Evolutionary conservation across 2,113 vertebrate species (phyloP), one percentile per base, ranked within the genome.

Genomic region (Blennius ocellaris): DNA sequence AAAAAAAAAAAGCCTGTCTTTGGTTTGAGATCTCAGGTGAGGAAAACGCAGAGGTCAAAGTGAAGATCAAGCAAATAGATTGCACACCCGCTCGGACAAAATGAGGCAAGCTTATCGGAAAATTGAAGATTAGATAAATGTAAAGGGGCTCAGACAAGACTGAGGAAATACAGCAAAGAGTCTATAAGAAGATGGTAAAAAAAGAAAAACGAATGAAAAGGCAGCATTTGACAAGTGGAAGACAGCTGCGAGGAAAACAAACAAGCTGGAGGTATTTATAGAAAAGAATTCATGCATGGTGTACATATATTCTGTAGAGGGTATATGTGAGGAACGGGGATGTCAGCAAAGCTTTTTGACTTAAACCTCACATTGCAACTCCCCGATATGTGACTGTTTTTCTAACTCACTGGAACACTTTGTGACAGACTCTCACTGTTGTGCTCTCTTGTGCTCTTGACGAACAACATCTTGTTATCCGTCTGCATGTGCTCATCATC

Each of bases 241-340:
- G 15, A 72, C 30, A 36, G 41, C 55, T 30, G 12, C 39, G 58
- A 50, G 36, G 64, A 38, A 61, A 36, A 11, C 49, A 68, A 78
- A 21, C 11, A 74, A 43, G 17, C 44, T 5, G 55, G 60, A 61
- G 52, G 2, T 73, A 65, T 67, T 59, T 54, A 65, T 54, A 37
- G 52, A 49, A 36, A 38, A 58, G 38, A 5, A 45, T 43, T 72
- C 15, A 5, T 0, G 39, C 53, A 5, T 30, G 61, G 52, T 86
- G 56, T 76, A 39, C 55, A 80, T 76, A 62, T 51, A 11, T 6
- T 64, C 50, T 79, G 64, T 43, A 57, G 66, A 51, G 60, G 38
- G 54, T 67, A 59, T 62, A 44, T 45, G 8, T 52, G 56, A 74
- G 17, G 54, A 37, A 12, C 7, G 10, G 2, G 5, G 7, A n/a